phyloP scores from a whole-genome alignment of 2,888 invertebrate species.

The Latrodectus hesperus region DNA sequence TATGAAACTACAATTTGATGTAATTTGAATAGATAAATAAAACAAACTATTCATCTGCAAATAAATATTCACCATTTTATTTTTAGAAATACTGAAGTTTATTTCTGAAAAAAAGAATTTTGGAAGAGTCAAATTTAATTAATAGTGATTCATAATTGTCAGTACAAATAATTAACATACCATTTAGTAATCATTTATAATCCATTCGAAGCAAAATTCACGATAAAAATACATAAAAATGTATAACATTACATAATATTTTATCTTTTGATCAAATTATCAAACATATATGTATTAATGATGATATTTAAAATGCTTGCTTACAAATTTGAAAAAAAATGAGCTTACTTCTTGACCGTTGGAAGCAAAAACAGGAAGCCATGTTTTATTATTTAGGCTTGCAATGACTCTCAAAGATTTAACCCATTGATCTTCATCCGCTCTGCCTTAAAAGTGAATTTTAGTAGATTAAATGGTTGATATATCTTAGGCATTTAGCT shows the following conservation, averaged over 20 bases:
- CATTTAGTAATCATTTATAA: neutral
- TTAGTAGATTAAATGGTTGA: too few species aligned
- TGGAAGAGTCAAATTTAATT: neutral
- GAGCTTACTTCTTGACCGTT: slow-evolving; percentile 47
- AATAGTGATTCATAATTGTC: neutral
- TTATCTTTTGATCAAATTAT: neutral
- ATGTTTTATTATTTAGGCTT: slow-evolving; percentile 73
- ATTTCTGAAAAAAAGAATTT: too few species aligned
- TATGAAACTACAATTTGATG: too few species aligned
- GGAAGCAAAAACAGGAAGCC: slow-evolving; percentile 71
- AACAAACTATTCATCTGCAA: too few species aligned
- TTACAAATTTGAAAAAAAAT: neutral
- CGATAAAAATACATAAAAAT: neutral
- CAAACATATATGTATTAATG: neutral
- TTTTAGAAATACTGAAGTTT: too few species aligned
- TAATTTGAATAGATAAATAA: too few species aligned
- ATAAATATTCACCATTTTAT: too few species aligned
- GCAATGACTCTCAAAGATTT: slow-evolving; percentile 73
- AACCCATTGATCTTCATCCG: slow-evolving; percentile 72
- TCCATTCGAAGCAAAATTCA: neutral
- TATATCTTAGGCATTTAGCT: too few species aligned
- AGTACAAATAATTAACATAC: neutral
- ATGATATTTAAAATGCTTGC: neutral
- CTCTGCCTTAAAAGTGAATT: slow-evolving; percentile 33
- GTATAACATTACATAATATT: neutral